These are phyloP conservation scores for Agrochola lota DNA, from an alignment of 2,888 invertebrate species.

Conservation along the genomic window DNA sequence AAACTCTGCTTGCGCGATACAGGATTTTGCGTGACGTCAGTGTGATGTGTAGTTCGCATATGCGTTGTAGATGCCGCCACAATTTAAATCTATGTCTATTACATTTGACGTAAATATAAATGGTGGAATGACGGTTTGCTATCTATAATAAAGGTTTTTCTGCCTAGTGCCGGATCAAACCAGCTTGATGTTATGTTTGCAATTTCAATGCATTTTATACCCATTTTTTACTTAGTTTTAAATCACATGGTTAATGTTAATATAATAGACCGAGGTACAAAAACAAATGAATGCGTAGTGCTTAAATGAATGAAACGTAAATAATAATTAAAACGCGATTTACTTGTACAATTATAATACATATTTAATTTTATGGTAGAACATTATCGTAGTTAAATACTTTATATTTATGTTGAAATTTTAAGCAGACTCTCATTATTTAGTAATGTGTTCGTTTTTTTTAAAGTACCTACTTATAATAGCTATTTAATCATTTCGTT, in stretches of 20 bases:
- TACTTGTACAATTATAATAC: neutral
- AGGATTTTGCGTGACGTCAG: too few relatives aligned
- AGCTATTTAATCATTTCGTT: neutral
- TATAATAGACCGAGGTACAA: neutral
- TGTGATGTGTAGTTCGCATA: too few relatives aligned
- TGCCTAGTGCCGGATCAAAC: neutral
- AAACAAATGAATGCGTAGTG: slow-evolving; percentile 16
- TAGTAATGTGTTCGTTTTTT: neutral
- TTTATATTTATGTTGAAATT: neutral
- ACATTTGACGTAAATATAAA: too few relatives aligned
- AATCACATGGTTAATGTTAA: neutral
- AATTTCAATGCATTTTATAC: neutral
- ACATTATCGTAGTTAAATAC: slow-evolving; percentile 1
- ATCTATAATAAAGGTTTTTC: too few relatives aligned
- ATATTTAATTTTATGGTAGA: slow-evolving; percentile 20
- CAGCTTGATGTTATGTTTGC: neutral
- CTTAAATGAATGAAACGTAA: slow-evolving; percentile 19
- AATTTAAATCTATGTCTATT: neutral
- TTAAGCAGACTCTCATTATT: neutral
- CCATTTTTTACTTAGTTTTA: neutral
- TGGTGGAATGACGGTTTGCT: too few relatives aligned
- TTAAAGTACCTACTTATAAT: neutral
- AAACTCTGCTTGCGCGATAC: too few relatives aligned
- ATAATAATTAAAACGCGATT: slow-evolving; percentile 44
- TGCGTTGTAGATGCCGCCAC: too few relatives aligned